Conservation (phyloP, 2,113 vertebrate species). For the Paralichthys olivaceus region DNA sequence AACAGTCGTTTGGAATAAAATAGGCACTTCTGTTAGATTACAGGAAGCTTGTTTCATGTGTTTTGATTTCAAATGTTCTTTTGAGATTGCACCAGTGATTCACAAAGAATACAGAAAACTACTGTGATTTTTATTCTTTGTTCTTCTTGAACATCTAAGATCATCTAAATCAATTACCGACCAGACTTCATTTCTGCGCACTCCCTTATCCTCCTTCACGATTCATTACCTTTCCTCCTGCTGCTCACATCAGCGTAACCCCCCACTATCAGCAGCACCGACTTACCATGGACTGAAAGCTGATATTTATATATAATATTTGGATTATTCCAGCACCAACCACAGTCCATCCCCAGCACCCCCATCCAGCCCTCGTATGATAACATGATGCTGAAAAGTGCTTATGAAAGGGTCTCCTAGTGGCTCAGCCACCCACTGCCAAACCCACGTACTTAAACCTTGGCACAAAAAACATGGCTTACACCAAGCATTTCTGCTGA, state of each 20-base stretch:
- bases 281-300: slow-evolving; percentile 52
- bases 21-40: background rate
- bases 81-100: background rate
- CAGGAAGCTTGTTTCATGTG: background rate
- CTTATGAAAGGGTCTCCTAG: slow-evolving; percentile 44
- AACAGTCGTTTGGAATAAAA: too few species aligned
- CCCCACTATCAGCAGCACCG: slow-evolving; percentile 27
- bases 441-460: slow-evolving; percentile 57
- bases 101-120: background rate
- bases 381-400: slow-evolving; percentile 60
- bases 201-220: slow-evolving; percentile 16
- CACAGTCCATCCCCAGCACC: slow-evolving; percentile 17
- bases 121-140: background rate
- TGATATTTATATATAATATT: slow-evolving; percentile 46
- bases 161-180: slow-evolving; percentile 41
- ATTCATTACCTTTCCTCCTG: slow-evolving; percentile 40
- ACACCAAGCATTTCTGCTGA: slow-evolving; percentile 44
- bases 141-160: background rate
- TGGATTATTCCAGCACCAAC: slow-evolving; percentile 45
- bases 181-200: background rate
- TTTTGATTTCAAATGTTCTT: background rate
- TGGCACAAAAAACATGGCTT: slow-evolving; percentile 28
- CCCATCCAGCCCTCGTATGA: slow-evolving; percentile 9
- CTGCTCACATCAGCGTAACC: slow-evolving; percentile 36
- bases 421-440: slow-evolving; percentile 34